phyloP scores from a whole-genome alignment of 2,797 vertebrate genomes.

The Lithobates pipiens region DNA sequence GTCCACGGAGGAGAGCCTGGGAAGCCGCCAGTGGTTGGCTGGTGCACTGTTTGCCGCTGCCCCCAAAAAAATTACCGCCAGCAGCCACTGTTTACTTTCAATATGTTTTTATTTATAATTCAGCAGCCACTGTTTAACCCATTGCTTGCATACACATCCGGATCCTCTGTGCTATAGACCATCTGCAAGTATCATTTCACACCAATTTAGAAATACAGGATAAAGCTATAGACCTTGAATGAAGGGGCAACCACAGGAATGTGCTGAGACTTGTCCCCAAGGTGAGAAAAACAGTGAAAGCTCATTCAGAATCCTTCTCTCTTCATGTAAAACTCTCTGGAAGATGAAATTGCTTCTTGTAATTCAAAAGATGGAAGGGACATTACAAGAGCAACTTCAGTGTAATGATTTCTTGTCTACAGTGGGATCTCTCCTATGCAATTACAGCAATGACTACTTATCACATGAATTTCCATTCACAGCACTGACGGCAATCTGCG shows the following conservation, averaged over 20 bases:
- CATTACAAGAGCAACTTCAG: conserved; percentile 39
- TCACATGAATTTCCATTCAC: conserved; percentile 24
- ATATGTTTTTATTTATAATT: too few relatives aligned
- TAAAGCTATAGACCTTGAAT: not conserved
- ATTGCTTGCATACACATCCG: too few relatives aligned
- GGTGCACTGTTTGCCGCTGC: too few relatives aligned
- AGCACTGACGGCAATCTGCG: not conserved
- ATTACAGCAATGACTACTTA: conserved; percentile 41
- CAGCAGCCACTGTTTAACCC: too few relatives aligned
- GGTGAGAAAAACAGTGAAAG: not conserved
- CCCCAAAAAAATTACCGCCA: too few relatives aligned
- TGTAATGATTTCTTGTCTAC: conserved; percentile 39
- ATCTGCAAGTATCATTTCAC: too few relatives aligned
- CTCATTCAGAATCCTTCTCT: not conserved
- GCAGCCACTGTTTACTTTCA: too few relatives aligned
- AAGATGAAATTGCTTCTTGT: not conserved
- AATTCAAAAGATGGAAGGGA: conserved; percentile 32
- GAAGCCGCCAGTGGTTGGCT: too few relatives aligned
- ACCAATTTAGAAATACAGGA: too few relatives aligned
- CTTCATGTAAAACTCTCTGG: not conserved
- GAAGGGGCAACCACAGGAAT: not conserved
- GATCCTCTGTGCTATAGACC: too few relatives aligned
- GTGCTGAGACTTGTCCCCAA: not conserved
- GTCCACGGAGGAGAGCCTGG: too few relatives aligned
- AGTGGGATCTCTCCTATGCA: conserved; percentile 39